Percentiles rank a stretch among this genome's conserved stretches.
These are phyloP conservation scores for Chrysogorgia sp. DNA, from an alignment of 92 coral and sea anemone species.

Conservation along the genomic window DNA sequence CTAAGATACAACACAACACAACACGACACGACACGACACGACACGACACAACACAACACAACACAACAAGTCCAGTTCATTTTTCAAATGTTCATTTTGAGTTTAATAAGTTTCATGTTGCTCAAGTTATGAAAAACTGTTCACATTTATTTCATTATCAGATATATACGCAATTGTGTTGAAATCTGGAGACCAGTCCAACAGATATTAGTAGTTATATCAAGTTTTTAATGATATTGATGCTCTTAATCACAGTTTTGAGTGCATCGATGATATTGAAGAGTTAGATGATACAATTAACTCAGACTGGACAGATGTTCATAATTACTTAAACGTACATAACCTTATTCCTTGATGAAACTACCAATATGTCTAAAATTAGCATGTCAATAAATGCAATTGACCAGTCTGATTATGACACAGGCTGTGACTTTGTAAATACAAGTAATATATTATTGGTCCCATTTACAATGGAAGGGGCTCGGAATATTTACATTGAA, in stretches of 20 bases:
- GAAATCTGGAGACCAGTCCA: constrained; percentile 52
- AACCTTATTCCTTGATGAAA: no score
- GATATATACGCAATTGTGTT: constrained; percentile 48
- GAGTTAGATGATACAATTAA: constrained; percentile 8
- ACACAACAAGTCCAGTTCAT: background rate
- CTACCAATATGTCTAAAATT: no score
- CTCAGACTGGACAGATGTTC: constrained; percentile 11
- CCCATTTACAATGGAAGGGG: no score
- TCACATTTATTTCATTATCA: constrained; percentile 21
- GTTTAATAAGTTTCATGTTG: constrained; percentile 47
- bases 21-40: background rate
- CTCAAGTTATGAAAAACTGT: constrained; percentile 48
- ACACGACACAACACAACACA: background rate
- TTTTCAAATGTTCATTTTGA: constrained; percentile 46
- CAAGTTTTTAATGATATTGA: constrained; percentile 50
- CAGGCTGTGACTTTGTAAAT: no score
- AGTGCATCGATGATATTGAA: no score
- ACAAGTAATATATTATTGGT: no score
- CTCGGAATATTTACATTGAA: no score
- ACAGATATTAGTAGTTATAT: constrained; percentile 36
- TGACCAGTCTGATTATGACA: no score
- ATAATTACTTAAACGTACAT: background rate
- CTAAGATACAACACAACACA: background rate
- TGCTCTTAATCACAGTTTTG: no score
- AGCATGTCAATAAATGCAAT: no score